These are phyloP conservation scores for Drosophila bocqueti DNA, from an alignment of 1,140 invertebrate species.

Conservation along the genomic window DNA sequence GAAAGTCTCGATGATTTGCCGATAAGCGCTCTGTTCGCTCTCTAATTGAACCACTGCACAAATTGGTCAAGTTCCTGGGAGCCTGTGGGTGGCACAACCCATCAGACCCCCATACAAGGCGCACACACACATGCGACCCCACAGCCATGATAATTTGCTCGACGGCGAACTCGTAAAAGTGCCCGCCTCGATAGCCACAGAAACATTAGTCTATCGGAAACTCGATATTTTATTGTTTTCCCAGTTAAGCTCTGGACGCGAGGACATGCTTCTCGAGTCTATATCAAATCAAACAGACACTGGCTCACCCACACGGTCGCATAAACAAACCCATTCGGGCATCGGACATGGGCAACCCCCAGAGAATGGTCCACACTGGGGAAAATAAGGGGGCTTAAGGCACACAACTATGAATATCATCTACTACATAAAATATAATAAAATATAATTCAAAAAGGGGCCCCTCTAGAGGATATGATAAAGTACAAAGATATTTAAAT, in stretches of 20 bases:
- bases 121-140: conserved; percentile 11
- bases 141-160: conserved; percentile 32
- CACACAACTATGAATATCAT: background rate
- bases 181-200: conserved; percentile 46
- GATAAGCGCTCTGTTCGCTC: conserved; percentile 50
- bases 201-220: conserved; percentile 60
- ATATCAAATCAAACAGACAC: conserved; percentile 64
- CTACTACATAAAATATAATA: no score
- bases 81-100: background rate
- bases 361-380: conserved; percentile 17
- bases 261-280: conserved; percentile 53
- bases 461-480: no score
- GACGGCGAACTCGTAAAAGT: conserved; percentile 57
- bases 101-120: conserved; percentile 7
- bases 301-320: conserved; percentile 16
- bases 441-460: rapidly evolving
- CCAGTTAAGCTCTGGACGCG: conserved; percentile 52
- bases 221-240: conserved; percentile 65
- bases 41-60: conserved; percentile 53
- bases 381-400: background rate
- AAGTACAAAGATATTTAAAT: no score
- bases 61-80: conserved; percentile 38
- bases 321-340: conserved; percentile 42
- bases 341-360: conserved; percentile 36
- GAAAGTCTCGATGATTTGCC: conserved; percentile 59